phyloP scores from a whole-genome alignment of 2,888 invertebrate species.

The Pharmacophagus antenor region DNA sequence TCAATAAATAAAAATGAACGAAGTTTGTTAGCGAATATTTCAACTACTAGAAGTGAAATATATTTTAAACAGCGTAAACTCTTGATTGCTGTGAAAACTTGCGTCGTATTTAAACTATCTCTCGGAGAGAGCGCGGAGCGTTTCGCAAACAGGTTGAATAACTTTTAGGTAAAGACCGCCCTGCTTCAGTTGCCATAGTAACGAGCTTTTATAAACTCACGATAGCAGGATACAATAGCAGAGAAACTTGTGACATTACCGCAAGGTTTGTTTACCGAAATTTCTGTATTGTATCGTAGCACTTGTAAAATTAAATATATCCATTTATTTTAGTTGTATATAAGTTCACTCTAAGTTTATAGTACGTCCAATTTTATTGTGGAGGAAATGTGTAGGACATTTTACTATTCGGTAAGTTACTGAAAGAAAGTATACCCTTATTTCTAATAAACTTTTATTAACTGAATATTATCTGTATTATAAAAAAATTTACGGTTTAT shows the following conservation, averaged over 20 bases:
- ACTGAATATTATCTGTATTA: too few relatives aligned
- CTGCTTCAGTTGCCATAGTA: conserved; percentile 10
- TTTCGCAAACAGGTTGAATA: conserved; percentile 14
- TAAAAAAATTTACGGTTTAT: too few relatives aligned
- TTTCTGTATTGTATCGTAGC: not conserved
- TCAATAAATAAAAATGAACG: too few relatives aligned
- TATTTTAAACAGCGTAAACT: conserved; percentile 17
- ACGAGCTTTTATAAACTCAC: conserved; percentile 10
- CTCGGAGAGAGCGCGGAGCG: conserved; percentile 21
- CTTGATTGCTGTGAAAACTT: conserved; percentile 26
- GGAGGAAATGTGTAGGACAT: too few relatives aligned
- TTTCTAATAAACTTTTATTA: too few relatives aligned
- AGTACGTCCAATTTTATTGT: too few relatives aligned
- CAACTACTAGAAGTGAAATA: not conserved
- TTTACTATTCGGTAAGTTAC: too few relatives aligned
- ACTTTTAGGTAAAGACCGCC: conserved; percentile 18
- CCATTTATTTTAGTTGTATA: too few relatives aligned
- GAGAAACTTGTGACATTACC: not conserved
- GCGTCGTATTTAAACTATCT: conserved; percentile 23
- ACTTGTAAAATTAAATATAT: not conserved
- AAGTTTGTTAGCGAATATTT: too few relatives aligned
- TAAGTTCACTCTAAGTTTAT: too few relatives aligned
- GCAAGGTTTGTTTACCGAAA: not conserved
- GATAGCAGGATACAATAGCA: not conserved
- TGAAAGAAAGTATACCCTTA: too few relatives aligned